These are phyloP conservation scores for Anastrepha obliqua DNA, from an alignment of 1,140 invertebrate genomes.

Conservation along the genomic window DNA sequence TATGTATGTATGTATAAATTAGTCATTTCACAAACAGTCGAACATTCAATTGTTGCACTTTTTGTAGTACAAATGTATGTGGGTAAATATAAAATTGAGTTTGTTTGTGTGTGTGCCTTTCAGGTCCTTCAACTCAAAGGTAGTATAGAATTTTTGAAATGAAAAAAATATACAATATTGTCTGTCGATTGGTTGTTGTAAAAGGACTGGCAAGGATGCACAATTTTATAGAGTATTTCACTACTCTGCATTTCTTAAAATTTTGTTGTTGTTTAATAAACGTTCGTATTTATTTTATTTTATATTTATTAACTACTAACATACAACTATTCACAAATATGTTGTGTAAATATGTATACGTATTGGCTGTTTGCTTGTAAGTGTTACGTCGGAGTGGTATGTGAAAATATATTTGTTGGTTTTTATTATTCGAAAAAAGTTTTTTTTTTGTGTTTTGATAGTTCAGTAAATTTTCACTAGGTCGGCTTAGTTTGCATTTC, in stretches of 20 bases:
- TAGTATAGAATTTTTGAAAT: not conserved
- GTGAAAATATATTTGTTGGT: too few relatives aligned
- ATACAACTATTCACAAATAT: too few relatives aligned
- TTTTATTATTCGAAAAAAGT: not conserved
- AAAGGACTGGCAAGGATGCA: slow-evolving; percentile 47
- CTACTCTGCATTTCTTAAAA: not conserved
- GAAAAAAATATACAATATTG: not conserved
- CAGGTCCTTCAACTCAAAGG: not conserved
- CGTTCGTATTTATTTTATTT: not conserved
- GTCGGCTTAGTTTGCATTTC: not conserved
- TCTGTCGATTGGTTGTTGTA: slow-evolving; percentile 23
- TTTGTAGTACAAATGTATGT: not conserved
- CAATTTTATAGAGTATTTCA: not conserved
- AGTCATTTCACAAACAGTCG: not conserved
- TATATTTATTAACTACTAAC: too few relatives aligned
- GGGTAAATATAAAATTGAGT: not conserved
- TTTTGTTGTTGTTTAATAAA: not conserved
- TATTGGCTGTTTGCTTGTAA: not conserved
- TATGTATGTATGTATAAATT: not conserved
- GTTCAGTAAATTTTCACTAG: not conserved
- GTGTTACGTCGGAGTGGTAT: not conserved
- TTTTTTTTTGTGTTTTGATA: not conserved
- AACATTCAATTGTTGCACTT: not conserved
- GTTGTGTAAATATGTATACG: too few relatives aligned
- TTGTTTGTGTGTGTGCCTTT: not conserved